Evolutionary conservation across 2,797 vertebrate genomes (phyloP).

Genomic region (Ciconia nigra): DNA sequence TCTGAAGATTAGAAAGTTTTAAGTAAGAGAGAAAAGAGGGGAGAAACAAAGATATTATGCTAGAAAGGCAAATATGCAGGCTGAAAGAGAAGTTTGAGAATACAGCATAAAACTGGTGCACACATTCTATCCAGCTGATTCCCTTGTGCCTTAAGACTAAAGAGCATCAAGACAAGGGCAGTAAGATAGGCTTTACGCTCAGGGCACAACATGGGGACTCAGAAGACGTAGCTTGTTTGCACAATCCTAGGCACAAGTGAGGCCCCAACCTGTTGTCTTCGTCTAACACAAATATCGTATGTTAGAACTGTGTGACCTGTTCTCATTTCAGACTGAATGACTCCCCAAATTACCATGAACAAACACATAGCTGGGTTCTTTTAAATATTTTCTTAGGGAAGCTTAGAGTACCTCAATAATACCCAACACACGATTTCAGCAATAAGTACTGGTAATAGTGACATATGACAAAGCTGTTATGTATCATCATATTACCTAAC

Average conservation of each 20-base stretch:
- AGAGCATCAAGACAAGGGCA: background rate
- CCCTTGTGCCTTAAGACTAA: background rate
- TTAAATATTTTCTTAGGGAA: background rate
- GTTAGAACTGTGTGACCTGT: accelerated
- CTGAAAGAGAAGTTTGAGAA: background rate
- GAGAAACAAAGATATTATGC: background rate
- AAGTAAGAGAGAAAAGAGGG: background rate
- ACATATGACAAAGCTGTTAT: background rate
- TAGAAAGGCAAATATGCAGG: background rate
- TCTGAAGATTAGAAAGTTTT: background rate
- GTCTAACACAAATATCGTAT: accelerated
- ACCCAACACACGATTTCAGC: background rate
- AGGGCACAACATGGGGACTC: background rate
- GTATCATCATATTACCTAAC: background rate
- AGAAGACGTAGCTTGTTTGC: background rate
- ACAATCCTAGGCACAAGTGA: accelerated
- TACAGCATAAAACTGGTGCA: background rate
- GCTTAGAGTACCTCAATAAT: background rate
- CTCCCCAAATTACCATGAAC: background rate
- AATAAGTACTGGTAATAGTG: background rate
- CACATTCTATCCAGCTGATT: background rate
- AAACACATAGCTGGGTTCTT: background rate
- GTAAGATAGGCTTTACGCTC: background rate
- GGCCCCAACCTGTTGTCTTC: background rate
- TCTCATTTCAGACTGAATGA: background rate